phyloP scores from a whole-genome alignment of 1,140 invertebrate genomes.

The Atopsyche davidsoni region DNA sequence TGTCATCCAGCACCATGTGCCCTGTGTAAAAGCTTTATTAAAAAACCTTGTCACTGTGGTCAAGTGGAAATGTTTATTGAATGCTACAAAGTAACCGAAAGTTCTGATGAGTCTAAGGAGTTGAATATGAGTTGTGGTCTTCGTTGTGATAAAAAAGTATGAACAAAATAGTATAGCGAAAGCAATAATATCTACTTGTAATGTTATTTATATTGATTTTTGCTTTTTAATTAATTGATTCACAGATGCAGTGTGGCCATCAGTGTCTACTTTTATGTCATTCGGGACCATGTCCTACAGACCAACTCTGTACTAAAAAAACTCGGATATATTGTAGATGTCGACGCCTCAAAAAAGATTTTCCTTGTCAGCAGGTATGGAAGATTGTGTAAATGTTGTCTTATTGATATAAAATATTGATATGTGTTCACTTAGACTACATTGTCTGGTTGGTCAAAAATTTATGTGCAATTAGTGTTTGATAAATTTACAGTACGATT shows the following conservation, averaged over 20 bases:
- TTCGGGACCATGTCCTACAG: constrained; percentile 61
- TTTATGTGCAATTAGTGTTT: too few species aligned
- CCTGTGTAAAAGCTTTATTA: constrained; percentile 65
- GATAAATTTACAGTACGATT: too few species aligned
- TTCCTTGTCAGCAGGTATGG: constrained; percentile 62
- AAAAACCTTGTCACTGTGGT: constrained; percentile 73
- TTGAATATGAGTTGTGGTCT: background rate
- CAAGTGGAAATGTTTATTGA: constrained; percentile 65
- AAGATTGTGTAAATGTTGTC: too few species aligned
- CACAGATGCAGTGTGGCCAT: constrained; percentile 65
- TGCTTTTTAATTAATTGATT: constrained; percentile 30
- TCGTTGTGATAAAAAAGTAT: background rate
- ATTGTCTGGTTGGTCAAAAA: too few species aligned
- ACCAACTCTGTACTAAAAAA: constrained; percentile 69
- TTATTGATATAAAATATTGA: too few species aligned
- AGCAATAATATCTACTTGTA: background rate
- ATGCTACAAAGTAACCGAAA: constrained; percentile 58
- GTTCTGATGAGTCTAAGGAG: background rate
- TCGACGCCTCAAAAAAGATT: constrained; percentile 69
- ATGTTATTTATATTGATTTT: background rate
- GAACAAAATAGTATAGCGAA: background rate
- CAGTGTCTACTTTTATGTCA: constrained; percentile 73
- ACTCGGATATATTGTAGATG: constrained; percentile 75
- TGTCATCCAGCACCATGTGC: constrained; percentile 71
- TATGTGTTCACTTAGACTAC: too few species aligned